A percentile compares a stretch with the other conserved stretches of the same genome.
Evolutionary conservation across 2,113 vertebrate genomes (phyloP).

Genomic region (Tragelaphus strepsiceros): DNA sequence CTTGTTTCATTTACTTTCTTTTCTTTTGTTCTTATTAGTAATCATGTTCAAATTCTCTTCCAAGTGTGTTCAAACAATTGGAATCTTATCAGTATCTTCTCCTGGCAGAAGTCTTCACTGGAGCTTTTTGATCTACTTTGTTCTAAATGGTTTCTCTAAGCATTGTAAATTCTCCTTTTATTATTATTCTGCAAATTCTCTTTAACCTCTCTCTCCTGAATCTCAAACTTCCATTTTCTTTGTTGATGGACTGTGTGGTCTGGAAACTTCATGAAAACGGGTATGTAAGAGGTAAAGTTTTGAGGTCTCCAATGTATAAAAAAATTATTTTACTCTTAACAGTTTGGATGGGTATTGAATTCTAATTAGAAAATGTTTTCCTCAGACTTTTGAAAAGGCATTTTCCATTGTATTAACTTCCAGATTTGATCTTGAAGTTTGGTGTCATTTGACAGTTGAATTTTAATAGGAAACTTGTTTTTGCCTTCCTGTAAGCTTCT

Average conservation of each 20-base stretch:
- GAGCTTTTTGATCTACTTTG: slow-evolving; percentile 2
- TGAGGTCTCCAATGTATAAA: not conserved
- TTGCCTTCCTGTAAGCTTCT: not conserved
- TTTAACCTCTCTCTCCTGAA: not conserved
- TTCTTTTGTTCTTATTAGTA: not conserved
- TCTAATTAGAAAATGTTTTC: not conserved
- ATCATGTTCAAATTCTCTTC: not conserved
- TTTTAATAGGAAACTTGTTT: slow-evolving; percentile 20
- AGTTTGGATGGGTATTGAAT: not conserved
- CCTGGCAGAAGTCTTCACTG: not conserved
- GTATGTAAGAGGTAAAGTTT: not conserved
- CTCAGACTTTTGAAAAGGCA: not conserved
- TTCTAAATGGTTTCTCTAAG: not conserved
- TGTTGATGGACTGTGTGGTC: not conserved
- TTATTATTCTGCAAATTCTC: not conserved
- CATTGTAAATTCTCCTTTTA: not conserved
- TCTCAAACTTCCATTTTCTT: slow-evolving; percentile 3
- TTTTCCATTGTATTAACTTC: not conserved
- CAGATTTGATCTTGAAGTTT: not conserved
- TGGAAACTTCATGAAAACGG: not conserved
- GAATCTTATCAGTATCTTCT: not conserved
- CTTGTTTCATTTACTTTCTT: not conserved
- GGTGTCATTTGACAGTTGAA: not conserved
- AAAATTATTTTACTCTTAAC: not conserved
- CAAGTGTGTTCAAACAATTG: not conserved